Evolutionary conservation across 1,140 invertebrate species (phyloP).

Genomic region (Chlorops oryzae): DNA sequence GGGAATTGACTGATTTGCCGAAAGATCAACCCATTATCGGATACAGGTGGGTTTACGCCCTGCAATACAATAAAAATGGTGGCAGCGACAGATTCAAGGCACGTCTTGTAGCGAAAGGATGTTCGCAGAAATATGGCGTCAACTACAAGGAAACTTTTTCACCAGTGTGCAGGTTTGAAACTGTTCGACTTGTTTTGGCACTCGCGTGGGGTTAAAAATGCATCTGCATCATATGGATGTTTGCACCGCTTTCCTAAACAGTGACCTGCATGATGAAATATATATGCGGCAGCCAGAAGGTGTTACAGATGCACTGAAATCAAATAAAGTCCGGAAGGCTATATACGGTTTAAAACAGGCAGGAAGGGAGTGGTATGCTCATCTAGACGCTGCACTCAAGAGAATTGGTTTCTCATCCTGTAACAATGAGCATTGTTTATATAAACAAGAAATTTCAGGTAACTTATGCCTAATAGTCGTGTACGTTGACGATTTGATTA

Average conservation of each 20-base stretch:
- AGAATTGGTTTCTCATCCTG: constrained; percentile 4
- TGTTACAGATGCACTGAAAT: background rate
- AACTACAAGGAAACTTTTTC: constrained; percentile 16
- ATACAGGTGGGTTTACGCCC: too few species aligned
- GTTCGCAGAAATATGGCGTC: constrained; percentile 2
- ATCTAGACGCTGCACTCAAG: constrained; percentile 5
- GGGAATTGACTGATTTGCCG: too few species aligned
- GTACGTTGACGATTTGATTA: constrained; percentile 45
- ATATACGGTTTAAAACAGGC: constrained; percentile 7
- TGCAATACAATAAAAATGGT: too few species aligned
- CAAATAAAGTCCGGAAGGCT: constrained; percentile 2
- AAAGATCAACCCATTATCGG: too few species aligned
- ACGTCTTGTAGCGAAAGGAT: too few species aligned
- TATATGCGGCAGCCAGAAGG: constrained; percentile 26
- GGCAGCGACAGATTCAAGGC: too few species aligned
- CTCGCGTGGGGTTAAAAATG: constrained; percentile 23
- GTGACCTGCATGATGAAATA: constrained; percentile 37
- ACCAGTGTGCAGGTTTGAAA: constrained; percentile 8
- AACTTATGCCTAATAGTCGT: constrained; percentile 17
- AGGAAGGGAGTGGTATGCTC: constrained; percentile 7
- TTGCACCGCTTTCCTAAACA: constrained; percentile 41
- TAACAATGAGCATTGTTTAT: background rate
- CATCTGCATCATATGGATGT: constrained; percentile 38
- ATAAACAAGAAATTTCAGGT: background rate
- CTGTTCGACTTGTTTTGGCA: constrained; percentile 20